Evolutionary conservation across 2,113 vertebrate genomes (phyloP).

Genomic region (Mohoua ochrocephala): DNA sequence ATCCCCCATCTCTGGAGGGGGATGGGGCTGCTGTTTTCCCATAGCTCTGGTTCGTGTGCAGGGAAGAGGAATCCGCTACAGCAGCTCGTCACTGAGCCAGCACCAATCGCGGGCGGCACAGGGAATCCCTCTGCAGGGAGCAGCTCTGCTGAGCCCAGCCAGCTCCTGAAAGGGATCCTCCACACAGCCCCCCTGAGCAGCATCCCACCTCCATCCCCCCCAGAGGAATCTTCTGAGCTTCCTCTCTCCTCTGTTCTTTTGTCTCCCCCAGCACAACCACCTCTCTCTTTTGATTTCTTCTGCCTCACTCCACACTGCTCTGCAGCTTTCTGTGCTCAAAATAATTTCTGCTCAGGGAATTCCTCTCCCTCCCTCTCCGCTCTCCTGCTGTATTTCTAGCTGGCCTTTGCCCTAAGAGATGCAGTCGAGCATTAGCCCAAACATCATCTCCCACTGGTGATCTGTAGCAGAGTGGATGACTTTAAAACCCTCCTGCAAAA

Average conservation of each 20-base stretch:
- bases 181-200: neutral
- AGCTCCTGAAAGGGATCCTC: neutral
- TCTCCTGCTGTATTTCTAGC: conserved; percentile 19
- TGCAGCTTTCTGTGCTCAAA: conserved; percentile 41
- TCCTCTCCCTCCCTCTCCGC: neutral
- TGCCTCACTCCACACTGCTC: neutral
- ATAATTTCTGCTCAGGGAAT: conserved; percentile 52
- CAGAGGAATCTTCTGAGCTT: neutral
- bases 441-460: neutral
- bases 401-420: conserved; percentile 44
- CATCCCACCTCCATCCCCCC: neutral
- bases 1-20: neutral
- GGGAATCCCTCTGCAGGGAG: conserved; percentile 42
- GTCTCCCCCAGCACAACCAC: neutral
- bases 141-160: neutral
- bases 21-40: neutral
- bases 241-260: neutral
- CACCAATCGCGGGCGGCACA: conserved; percentile 1
- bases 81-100: neutral
- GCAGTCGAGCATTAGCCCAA: conserved; percentile 18
- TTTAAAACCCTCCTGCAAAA: neutral
- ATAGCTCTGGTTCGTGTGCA: neutral
- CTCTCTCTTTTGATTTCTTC: neutral
- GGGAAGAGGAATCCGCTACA: neutral
- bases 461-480: neutral